Evolutionary conservation across 2,113 vertebrate species (phyloP).

Genomic region (Bubalus kerabau): DNA sequence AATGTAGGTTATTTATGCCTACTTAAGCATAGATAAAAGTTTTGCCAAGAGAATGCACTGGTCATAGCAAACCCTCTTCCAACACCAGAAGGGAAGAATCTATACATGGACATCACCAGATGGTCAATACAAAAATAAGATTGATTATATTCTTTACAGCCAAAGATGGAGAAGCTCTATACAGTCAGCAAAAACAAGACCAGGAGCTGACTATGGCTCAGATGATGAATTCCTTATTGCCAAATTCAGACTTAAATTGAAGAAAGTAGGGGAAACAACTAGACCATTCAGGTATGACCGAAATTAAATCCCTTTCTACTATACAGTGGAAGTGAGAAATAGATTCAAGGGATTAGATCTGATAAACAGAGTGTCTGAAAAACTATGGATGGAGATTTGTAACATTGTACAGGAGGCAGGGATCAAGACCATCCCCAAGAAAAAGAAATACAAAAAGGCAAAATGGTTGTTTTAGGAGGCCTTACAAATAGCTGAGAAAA

Average conservation of each 20-base stretch:
- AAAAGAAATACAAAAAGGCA: neutral
- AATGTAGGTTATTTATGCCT: neutral
- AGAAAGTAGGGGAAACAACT: neutral
- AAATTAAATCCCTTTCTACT: neutral
- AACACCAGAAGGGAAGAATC: neutral
- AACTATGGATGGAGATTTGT: fast-evolving
- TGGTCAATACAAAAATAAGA: neutral
- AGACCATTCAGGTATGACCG: neutral
- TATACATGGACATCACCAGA: neutral
- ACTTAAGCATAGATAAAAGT: neutral
- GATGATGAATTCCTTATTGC: neutral
- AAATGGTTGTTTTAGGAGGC: neutral
- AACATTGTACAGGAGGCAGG: neutral
- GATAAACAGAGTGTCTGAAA: neutral
- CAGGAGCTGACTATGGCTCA: neutral
- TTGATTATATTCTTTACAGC: neutral
- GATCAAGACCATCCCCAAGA: neutral
- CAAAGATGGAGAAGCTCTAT: neutral
- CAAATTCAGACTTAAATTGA: neutral
- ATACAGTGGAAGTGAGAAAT: neutral
- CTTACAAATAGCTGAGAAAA: neutral
- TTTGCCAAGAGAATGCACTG: neutral
- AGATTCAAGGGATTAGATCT: neutral
- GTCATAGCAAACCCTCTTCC: neutral
- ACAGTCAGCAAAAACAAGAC: neutral